Evolutionary conservation across 2,888 invertebrate species (phyloP).

Genomic region (Epinotia bilunana): DNA sequence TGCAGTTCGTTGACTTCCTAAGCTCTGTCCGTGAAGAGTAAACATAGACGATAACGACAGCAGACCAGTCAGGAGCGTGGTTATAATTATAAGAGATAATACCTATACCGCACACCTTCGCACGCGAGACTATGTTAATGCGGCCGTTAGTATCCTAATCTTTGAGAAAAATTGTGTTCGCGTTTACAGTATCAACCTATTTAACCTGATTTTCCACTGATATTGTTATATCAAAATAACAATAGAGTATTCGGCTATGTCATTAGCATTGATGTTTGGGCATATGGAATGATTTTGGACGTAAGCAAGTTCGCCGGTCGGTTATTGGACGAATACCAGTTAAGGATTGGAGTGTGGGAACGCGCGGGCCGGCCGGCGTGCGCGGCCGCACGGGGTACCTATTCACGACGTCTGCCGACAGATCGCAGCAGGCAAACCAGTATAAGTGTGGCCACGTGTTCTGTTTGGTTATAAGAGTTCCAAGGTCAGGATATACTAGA

Average conservation of each 20-base stretch:
- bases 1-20: conserved; percentile 37
- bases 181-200: conserved; percentile 13
- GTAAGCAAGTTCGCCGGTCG: conserved; percentile 20
- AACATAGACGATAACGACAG: conserved; percentile 34
- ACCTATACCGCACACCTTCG: neutral
- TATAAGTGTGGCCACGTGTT: neutral
- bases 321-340: conserved; percentile 34
- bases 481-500: neutral
- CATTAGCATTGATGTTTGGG: conserved; percentile 28
- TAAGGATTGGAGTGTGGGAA: conserved; percentile 49
- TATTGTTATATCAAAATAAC: conserved; percentile 18
- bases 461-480: neutral
- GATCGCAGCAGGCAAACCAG: neutral
- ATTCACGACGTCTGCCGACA: neutral
- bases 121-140: conserved; percentile 11
- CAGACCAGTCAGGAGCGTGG: conserved; percentile 28
- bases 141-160: conserved; percentile 35
- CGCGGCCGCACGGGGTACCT: conserved; percentile 9
- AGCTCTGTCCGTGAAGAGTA: conserved; percentile 36
- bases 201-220: conserved; percentile 13
- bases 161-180: conserved; percentile 7
- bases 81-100: conserved; percentile 30
- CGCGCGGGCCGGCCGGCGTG: conserved; percentile 45
- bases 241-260: conserved; percentile 24
- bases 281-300: conserved; percentile 20